A percentile compares a stretch with the other conserved stretches of the same genome.
Evolutionary conservation across 2,113 vertebrate genomes (phyloP).

Genomic region (Hucho hucho): DNA sequence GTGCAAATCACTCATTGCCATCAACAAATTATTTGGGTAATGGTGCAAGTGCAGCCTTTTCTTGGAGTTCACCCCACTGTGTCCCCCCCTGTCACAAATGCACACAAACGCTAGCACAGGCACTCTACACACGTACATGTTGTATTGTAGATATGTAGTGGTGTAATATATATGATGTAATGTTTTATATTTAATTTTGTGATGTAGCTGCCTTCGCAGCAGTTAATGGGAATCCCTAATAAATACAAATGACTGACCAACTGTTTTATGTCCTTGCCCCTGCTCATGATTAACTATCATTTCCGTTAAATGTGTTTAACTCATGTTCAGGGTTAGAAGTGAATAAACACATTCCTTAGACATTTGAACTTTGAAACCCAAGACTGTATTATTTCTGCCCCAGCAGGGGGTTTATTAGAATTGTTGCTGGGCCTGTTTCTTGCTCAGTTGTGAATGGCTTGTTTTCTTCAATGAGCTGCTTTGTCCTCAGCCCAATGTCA

Average conservation of each 20-base stretch:
- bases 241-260: too few relatives aligned
- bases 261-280: background rate
- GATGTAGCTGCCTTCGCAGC: too few relatives aligned
- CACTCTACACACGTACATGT: too few relatives aligned
- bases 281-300: background rate
- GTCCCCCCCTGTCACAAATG: too few relatives aligned
- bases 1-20: background rate
- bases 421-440: background rate
- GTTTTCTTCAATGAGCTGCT: background rate
- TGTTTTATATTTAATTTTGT: too few relatives aligned
- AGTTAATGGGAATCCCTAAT: too few relatives aligned
- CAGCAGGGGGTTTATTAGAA: background rate
- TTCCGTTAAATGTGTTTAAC: background rate
- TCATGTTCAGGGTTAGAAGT: background rate
- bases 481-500: background rate
- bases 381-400: slow-evolving; percentile 1
- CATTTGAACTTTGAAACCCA: background rate
- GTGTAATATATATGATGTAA: too few relatives aligned
- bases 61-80: too few relatives aligned
- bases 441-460: background rate
- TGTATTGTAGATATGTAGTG: too few relatives aligned
- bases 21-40: too few relatives aligned
- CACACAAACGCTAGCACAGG: too few relatives aligned
- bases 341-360: slow-evolving; percentile 15
- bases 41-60: too few relatives aligned